Evolutionary conservation across 1,140 invertebrate species (phyloP).

Genomic region (Macrobrachium nipponense): DNA sequence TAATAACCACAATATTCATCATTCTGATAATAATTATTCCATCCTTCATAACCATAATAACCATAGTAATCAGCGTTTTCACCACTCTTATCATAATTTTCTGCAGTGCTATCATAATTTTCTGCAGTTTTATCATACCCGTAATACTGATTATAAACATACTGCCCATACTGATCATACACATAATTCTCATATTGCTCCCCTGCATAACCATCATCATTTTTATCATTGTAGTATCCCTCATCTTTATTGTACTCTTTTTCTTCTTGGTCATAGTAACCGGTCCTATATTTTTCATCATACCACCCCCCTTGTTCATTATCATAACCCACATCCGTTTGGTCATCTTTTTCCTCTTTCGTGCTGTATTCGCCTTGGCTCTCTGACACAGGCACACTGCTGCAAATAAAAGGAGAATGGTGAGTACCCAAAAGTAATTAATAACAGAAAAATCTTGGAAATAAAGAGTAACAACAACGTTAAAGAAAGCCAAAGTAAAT

Average conservation of each 20-base stretch:
- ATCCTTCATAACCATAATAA: slow-evolving; percentile 62
- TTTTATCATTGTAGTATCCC: slow-evolving; percentile 58
- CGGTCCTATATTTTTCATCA: slow-evolving; percentile 45
- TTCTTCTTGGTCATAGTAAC: slow-evolving; percentile 44
- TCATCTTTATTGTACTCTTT: slow-evolving; percentile 51
- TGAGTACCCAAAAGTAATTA: too few species aligned
- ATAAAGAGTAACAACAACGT: too few species aligned
- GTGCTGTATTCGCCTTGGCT: neutral
- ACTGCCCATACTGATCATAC: slow-evolving; percentile 58
- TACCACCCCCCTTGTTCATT: slow-evolving; percentile 56
- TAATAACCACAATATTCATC: slow-evolving; percentile 69
- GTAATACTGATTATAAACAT: slow-evolving; percentile 56
- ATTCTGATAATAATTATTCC: slow-evolving; percentile 66
- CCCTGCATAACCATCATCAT: slow-evolving; percentile 55
- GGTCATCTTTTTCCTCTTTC: slow-evolving; percentile 29
- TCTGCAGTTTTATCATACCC: slow-evolving; percentile 58
- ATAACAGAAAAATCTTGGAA: too few species aligned
- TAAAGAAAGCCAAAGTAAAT: too few species aligned
- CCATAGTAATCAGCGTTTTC: slow-evolving; percentile 58
- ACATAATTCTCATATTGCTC: slow-evolving; percentile 52
- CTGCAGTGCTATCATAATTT: slow-evolving; percentile 46
- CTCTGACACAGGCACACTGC: neutral
- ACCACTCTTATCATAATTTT: slow-evolving; percentile 31
- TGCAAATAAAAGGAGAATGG: neutral
- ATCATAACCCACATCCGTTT: slow-evolving; percentile 35